Conservation (phyloP, 1,140 invertebrate species). For the Lutraria rhynchaena region DNA sequence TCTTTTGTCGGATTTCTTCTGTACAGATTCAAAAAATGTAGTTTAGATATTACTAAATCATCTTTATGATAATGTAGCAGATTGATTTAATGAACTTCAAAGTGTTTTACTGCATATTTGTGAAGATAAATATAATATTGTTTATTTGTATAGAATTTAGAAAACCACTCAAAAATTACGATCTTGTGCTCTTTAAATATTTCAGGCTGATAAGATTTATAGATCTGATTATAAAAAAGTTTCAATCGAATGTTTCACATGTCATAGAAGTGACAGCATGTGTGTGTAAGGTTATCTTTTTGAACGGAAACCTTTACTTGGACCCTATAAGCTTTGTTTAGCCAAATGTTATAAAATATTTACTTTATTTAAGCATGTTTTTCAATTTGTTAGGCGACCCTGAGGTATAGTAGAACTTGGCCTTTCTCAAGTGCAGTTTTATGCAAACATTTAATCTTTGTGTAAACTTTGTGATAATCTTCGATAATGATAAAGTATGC, state of each 20-base stretch:
- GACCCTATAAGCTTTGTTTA: conserved; percentile 35
- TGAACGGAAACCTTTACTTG: conserved; percentile 29
- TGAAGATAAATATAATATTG: no score
- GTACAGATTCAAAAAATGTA: no score
- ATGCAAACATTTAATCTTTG: conserved; percentile 32
- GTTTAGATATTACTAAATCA: no score
- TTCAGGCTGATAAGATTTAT: no score
- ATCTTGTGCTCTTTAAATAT: no score
- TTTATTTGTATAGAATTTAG: no score
- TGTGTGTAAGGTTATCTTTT: conserved; percentile 43
- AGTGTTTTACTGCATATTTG: no score
- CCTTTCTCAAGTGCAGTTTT: conserved; percentile 31
- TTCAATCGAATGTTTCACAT: conserved; percentile 22
- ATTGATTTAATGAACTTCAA: no score
- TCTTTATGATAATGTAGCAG: no score
- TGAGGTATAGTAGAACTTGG: background rate
- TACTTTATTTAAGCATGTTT: conserved; percentile 40
- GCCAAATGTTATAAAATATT: conserved; percentile 57
- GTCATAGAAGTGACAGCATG: conserved; percentile 2
- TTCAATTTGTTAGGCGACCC: conserved; percentile 28
- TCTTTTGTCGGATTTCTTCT: no score
- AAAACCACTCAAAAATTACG: no score
- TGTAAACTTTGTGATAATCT: conserved; percentile 19
- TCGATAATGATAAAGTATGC: background rate
- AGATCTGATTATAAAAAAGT: background rate